Conservation (phyloP, 1,140 invertebrate species). For the Drosophila azteca region DNA sequence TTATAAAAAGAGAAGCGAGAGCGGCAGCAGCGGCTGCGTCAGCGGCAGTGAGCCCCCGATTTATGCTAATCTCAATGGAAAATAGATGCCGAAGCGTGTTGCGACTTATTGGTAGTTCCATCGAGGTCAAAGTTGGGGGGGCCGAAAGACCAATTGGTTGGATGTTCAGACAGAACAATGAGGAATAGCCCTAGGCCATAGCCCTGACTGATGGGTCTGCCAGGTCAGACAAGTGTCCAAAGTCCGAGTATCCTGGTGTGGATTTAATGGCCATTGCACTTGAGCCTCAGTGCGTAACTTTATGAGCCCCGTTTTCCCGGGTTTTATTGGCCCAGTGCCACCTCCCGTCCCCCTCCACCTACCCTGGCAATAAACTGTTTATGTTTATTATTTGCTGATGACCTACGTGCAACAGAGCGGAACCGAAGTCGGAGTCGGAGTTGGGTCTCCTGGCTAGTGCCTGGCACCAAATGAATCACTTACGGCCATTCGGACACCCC, state of each 20-base stretch:
- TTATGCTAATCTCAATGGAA: constrained; percentile 72
- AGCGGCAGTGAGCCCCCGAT: constrained; percentile 40
- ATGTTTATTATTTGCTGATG: constrained; percentile 83
- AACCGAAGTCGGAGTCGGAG: constrained; percentile 9
- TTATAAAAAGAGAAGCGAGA: constrained; percentile 15
- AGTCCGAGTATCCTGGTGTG: constrained; percentile 30
- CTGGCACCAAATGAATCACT: constrained; percentile 73
- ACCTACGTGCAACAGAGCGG: constrained; percentile 74
- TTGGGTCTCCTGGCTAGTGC: constrained; percentile 42
- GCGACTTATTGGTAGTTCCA: constrained; percentile 33
- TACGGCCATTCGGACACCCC: constrained; percentile 58
- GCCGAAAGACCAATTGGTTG: constrained; percentile 55
- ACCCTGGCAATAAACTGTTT: constrained; percentile 83
- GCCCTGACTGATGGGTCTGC: background rate
- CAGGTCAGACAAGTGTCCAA: constrained; percentile 23
- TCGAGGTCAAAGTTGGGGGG: constrained; percentile 13
- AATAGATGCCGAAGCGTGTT: constrained; percentile 28
- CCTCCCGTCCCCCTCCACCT: background rate
- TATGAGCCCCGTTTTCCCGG: constrained; percentile 70
- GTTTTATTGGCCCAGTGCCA: constrained; percentile 73
- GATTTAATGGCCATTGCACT: constrained; percentile 76
- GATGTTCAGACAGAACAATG: constrained; percentile 22
- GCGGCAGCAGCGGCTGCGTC: background rate
- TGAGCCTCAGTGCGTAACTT: constrained; percentile 75
- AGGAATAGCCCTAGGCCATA: background rate